Percentiles rank a stretch among this genome's conserved stretches.
Conservation (phyloP, 35 echinoderm and acorn worm species). For the Stichopus chloronotus region DNA sequence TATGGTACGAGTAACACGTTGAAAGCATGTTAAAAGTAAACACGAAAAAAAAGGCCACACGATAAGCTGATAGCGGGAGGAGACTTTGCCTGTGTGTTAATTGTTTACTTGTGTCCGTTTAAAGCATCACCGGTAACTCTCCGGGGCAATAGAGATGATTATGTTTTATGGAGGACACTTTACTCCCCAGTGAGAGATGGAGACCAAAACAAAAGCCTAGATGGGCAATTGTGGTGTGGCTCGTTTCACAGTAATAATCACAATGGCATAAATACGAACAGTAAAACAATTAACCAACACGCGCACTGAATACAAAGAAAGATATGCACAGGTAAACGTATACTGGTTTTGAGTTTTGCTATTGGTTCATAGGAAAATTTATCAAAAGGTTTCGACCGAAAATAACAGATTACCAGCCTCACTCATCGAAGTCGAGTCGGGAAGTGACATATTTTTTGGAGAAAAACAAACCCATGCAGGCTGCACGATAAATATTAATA, state of each 20-base stretch:
- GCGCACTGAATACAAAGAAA: too few relatives aligned
- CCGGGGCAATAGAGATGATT: not conserved
- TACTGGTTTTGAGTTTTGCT: not conserved
- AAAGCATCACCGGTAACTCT: not conserved
- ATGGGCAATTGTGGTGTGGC: not conserved
- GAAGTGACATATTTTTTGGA: too few relatives aligned
- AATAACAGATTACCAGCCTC: not conserved
- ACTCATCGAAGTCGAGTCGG: too few relatives aligned
- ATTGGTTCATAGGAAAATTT: not conserved
- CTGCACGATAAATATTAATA: too few relatives aligned
- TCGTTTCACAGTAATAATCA: not conserved
- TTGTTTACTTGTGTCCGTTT: not conserved
- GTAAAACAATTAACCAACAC: slow-evolving; percentile 8
- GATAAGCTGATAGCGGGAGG: not conserved
- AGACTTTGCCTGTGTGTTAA: not conserved
- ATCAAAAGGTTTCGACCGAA: not conserved
- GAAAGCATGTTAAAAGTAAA: slow-evolving; percentile 16
- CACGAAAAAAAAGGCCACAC: not conserved
- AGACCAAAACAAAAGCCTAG: not conserved
- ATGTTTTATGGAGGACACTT: not conserved
- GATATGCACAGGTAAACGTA: not conserved
- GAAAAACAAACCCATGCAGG: too few relatives aligned
- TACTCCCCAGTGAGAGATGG: not conserved
- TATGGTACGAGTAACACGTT: slow-evolving; percentile 14
- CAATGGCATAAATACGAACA: not conserved